Conservation (phyloP, 2,797 vertebrate species). For the Chloroceryle inda region DNA sequence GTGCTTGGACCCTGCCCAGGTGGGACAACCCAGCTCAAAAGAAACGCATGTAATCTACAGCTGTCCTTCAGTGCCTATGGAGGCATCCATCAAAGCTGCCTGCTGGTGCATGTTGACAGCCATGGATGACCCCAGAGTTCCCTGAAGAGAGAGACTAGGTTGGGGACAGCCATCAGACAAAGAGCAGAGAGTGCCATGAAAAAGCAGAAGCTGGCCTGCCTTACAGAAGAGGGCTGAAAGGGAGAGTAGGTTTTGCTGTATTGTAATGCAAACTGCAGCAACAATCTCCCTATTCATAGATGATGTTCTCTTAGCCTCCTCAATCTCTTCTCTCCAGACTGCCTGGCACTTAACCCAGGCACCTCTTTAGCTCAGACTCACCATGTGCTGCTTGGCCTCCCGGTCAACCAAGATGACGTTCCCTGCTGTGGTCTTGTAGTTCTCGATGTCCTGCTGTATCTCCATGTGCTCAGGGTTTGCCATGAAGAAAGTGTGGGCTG, state of each 20-base stretch:
- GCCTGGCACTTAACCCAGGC: not conserved
- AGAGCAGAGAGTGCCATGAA: not conserved
- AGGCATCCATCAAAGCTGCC: not conserved
- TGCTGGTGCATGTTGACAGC: not conserved
- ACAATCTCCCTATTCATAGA: not conserved
- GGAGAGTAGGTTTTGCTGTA: not conserved
- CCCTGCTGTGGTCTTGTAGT: slow-evolving; percentile 86
- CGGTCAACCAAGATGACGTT: slow-evolving; percentile 85
- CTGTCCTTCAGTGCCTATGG: no score
- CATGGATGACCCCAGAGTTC: not conserved
- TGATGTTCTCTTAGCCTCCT: not conserved
- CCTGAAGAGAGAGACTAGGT: not conserved
- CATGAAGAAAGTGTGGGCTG: slow-evolving; percentile 96
- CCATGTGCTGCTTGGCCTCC: slow-evolving; percentile 91
- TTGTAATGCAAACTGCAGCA: not conserved
- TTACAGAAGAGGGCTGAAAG: not conserved
- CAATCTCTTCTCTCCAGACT: not conserved
- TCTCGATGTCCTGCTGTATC: slow-evolving; percentile 90
- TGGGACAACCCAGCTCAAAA: not conserved
- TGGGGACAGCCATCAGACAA: not conserved
- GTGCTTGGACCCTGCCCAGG: not conserved
- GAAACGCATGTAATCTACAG: not conserved
- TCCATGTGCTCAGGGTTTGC: slow-evolving; percentile 98
- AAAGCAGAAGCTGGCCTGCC: not conserved
- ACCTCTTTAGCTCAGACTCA: slow-evolving; percentile 64